Evolutionary conservation across 37 sponge, comb jelly and placozoan genomes (phyloP), one percentile per base, ranked within the genome.

Genomic region (Chondrilla cf. caribensis): DNA sequence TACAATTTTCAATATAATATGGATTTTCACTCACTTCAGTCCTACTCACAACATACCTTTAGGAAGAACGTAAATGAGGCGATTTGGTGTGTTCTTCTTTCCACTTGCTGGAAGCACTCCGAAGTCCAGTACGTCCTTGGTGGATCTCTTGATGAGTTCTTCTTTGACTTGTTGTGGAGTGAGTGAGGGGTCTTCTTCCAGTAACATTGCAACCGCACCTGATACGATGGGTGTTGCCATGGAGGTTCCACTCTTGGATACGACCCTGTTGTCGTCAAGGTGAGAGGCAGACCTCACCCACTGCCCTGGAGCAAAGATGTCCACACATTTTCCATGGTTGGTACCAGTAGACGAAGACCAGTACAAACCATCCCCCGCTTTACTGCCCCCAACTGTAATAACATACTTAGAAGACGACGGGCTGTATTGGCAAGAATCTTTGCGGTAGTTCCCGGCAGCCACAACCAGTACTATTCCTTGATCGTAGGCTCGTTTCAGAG

Each of bases 271-370:
- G 42, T 44, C 76, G 33, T 87, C 85, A 0, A 41, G 33, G 39
- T 77, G 59, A 44, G 80, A 83, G 21, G 93, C 93, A 42, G 76
- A 73, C 36, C 76, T 37, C 24, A 73, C 76, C 41, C 44, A 73
- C 44, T 80, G 70, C 31, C 86, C 93, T 19, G 93, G 93, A 29
- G 93, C 86, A 75, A 92, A 84, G 38, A 92, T 82, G 59, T 88
- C 84, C 7, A 92, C 84, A 60, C 93, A 92, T 17, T 14, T 26
- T 18, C 93, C 93, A 47, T 58, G 80, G 60, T 88, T 88, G 7
- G 93, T 88, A 1, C 84, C 84, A 79, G 32, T 21, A 57, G 24
- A 15, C 18, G 24, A 40, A 3, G 4, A 17, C 39, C 32, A 59
- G 64, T 86, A 88, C 19, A 88, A 60, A 19, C 58, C 58, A 33